Evolutionary conservation across 2,113 vertebrate species (phyloP).

Genomic region (Urocynchramus pylzowi): DNA sequence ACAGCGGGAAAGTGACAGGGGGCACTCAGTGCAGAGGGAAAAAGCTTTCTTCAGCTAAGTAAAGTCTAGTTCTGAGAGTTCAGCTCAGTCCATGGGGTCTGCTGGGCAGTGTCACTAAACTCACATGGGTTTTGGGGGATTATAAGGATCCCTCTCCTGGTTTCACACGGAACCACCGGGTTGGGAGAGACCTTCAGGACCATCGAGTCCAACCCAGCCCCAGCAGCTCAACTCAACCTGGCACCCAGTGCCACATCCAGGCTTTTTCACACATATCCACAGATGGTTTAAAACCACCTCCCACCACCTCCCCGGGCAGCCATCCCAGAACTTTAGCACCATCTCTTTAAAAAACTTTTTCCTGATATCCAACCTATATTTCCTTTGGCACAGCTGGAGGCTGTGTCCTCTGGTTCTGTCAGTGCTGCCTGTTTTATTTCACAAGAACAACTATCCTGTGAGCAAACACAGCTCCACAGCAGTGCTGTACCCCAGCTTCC

Average conservation of each 20-base stretch:
- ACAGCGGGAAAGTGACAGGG: no score
- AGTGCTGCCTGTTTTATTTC: neutral
- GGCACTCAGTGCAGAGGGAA: neutral
- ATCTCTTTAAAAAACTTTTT: neutral
- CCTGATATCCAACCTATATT: neutral
- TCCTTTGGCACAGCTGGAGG: neutral
- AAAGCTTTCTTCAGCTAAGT: neutral
- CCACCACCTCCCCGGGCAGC: neutral
- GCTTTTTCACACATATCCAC: neutral
- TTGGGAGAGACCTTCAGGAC: neutral
- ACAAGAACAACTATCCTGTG: neutral
- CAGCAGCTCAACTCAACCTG: neutral
- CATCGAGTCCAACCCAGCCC: neutral
- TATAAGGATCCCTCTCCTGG: fast-evolving
- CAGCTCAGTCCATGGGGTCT: fast-evolving
- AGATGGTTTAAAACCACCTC: neutral
- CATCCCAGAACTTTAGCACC: neutral
- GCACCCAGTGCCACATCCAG: neutral
- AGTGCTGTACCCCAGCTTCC: neutral
- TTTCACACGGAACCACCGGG: neutral
- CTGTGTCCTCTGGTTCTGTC: neutral
- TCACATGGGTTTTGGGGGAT: fast-evolving
- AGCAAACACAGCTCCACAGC: fast-evolving
- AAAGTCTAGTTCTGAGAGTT: fast-evolving
- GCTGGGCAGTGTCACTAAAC: fast-evolving